Base-by-base conservation (phyloP, 2,113 vertebrate species). In the Murina feae region DNA sequence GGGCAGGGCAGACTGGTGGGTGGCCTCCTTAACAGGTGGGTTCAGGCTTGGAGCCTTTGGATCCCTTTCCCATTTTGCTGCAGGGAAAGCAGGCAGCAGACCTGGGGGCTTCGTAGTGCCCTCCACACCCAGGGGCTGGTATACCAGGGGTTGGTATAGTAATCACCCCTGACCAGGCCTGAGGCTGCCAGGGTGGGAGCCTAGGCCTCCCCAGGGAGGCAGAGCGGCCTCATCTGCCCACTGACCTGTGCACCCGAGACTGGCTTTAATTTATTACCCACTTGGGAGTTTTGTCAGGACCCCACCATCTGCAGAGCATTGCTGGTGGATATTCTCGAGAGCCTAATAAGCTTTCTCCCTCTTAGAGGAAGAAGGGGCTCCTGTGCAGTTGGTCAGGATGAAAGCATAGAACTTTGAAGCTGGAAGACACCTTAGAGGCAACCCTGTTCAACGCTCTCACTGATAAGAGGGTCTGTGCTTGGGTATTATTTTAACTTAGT, bases 401-500 rank as follows among this genome's bases (percentile, higher is more conserved):
- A 76, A 89, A 63, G 39, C 25, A 0, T 16, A 47, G 25, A 79
- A n/a, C 23, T 60, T 25, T 53, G 51, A 63, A 16, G 47, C 63
- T 32, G 5, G 28, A 78, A 79, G 44, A 53, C 1, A 16, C 8
- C 55, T 44, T 17, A 23, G 30, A 51, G 60, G 58, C 17, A 72
- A 42, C 39, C 44, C 32, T 35, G 18, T 66, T 14, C n/a, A 66
- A 53, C 60, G 53, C 9, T 13, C 37, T 95, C 9, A 32, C 9
- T 72, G 30, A 60, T 35, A 72, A 90, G 66, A 89, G 37, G 14
- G 65, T 47, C 25, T 14, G 60, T 25, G 11, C 78, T 84, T 25
- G 44, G 58, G n/a, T 30, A 21, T 88, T 71, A 76, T 81, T 91
- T 91, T 72, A 81, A 89, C 47, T 81, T 32, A 51, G 63, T 49